Conservation (phyloP, 2,113 vertebrate genomes). For the human region DNA sequence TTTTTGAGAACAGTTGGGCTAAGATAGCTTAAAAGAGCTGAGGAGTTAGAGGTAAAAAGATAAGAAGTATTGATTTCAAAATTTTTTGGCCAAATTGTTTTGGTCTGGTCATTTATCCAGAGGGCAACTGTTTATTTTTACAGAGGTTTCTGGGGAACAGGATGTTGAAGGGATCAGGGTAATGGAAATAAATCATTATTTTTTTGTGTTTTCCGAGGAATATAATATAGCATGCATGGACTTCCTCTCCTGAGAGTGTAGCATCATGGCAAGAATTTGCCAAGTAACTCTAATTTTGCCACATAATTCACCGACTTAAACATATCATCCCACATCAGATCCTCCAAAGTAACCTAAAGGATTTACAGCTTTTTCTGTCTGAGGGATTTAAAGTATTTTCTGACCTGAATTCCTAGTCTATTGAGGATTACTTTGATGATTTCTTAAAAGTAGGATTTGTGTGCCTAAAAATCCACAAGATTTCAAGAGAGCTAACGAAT, state of each 20-base stretch:
- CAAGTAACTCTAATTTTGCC: slow-evolving; percentile 46
- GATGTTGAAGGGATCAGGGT: background rate
- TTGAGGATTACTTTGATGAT: slow-evolving; percentile 55
- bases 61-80: background rate
- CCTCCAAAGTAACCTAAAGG: slow-evolving; percentile 29
- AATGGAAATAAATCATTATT: background rate
- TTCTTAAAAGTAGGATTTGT: slow-evolving; percentile 65
- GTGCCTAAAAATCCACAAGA: slow-evolving; percentile 49
- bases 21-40: background rate
- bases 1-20: background rate
- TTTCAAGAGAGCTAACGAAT: slow-evolving; percentile 48
- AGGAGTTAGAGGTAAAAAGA: background rate
- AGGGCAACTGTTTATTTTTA: background rate
- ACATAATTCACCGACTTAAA: slow-evolving; percentile 39
- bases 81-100: background rate
- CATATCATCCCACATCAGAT: background rate
- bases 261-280: background rate
- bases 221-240: background rate
- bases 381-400: slow-evolving; percentile 48
- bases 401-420: slow-evolving; percentile 54
- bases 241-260: background rate
- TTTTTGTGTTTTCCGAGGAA: background rate
- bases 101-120: background rate
- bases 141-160: background rate
- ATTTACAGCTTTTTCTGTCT: slow-evolving; percentile 50